These are phyloP conservation scores for Stictonetta naevosa DNA, from an alignment of 2,113 vertebrate species.

Conservation along the genomic window DNA sequence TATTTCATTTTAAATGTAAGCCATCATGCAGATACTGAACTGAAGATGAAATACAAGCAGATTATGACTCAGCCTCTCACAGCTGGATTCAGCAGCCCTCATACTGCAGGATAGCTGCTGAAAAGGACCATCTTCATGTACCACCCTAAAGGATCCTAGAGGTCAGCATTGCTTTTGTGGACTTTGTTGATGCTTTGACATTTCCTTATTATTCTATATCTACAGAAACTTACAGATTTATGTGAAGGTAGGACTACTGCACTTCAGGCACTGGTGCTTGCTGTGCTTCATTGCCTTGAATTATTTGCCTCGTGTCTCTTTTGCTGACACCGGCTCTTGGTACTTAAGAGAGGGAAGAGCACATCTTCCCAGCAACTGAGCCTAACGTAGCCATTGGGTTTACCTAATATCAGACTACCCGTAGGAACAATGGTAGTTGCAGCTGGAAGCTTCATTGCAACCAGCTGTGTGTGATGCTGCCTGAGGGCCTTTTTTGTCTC, in stretches of 20 bases:
- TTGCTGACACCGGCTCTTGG: neutral
- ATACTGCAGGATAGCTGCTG: neutral
- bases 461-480: neutral
- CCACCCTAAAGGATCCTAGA: neutral
- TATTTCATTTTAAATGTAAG: constrained; percentile 4
- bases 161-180: neutral
- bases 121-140: neutral
- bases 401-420: neutral
- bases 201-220: neutral
- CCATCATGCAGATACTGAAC: neutral
- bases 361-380: neutral
- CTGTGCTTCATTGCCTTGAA: accelerated
- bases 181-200: neutral
- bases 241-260: neutral
- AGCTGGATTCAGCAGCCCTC: neutral
- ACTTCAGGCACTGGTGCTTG: neutral
- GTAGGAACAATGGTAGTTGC: neutral
- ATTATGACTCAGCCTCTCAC: neutral
- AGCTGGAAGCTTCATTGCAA: neutral
- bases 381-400: neutral
- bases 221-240: neutral
- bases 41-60: constrained; percentile 14
- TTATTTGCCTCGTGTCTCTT: neutral
- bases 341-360: neutral
- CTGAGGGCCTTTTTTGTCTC: neutral